Base-by-base conservation (phyloP, 2,888 invertebrate species). In the Alloplasta piceator region DNA sequence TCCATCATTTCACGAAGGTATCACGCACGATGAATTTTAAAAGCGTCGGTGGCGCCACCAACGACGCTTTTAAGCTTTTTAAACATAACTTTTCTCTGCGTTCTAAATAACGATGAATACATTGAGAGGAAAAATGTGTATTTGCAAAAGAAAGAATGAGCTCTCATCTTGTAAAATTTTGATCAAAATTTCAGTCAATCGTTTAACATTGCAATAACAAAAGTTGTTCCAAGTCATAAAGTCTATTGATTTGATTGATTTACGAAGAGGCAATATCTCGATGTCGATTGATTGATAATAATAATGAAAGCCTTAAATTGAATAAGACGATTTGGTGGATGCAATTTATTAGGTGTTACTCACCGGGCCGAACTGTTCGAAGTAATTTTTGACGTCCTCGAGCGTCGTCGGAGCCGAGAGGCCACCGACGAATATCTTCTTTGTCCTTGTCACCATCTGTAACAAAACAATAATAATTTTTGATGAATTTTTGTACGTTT, bases 391-490 rank as follows among this genome's bases (percentile, higher is more conserved):
- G 93, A 99, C 98, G 93, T 99, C 99, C 94, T 99, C 99, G 93
- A 99, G 96, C 92, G 99, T 99, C 93, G 99, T 99, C 92, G 98
- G 98, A 92, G 99, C 99, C 92, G 99, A 99, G 91, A 99, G 95
- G 92, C 99, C 99, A 91, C 99, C 99, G 93, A 99, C 99, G 95
- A 99, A 99, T 94, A 99, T 99, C 95, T 99, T 99, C 97, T 99
- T 99, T 95, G 99, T 99, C 95, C 98, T 97, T 94, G 99, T 99
- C 93, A 99, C 98, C 98, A 99, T 98, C 99, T 99, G 96, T 3
- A 95, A 95, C 85, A 91, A 92, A 26, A 55, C 16, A 12, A 38
- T 55, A n/a, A 10, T 50, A 16, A 41, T 0, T 41, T 61, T 16
- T 61, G 5, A 14, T 60, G 6, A 39, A 6, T 71, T 60, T 36